Percentiles rank a stretch among this genome's conserved stretches.
Evolutionary conservation across 2,113 vertebrate genomes (phyloP).

Genomic region (Pachypanchax playfairii): DNA sequence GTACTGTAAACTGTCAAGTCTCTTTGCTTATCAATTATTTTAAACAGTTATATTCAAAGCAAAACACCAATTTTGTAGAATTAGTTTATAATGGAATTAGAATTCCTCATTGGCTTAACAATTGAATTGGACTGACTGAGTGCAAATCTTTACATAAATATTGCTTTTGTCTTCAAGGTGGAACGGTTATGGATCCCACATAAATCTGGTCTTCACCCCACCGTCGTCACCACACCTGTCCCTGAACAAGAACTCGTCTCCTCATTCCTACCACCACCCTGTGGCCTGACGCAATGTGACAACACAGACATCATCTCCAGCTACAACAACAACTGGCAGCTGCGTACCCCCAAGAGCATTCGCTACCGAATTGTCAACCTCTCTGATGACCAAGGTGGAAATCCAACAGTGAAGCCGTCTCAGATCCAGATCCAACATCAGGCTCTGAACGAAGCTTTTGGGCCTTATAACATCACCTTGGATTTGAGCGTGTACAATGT

Average conservation of each 20-base stretch:
- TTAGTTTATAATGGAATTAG: not conserved
- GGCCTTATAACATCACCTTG: conserved; percentile 91
- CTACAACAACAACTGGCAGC: conserved; percentile 88
- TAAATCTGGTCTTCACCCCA: conserved; percentile 81
- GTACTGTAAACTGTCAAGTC: not conserved
- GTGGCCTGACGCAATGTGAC: conserved; percentile 90
- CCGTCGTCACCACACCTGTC: conserved; percentile 71
- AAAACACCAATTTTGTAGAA: not conserved
- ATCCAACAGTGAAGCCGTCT: conserved; percentile 82
- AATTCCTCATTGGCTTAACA: not conserved
- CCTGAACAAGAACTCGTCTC: conserved; percentile 76
- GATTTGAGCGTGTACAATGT: conserved; percentile 83
- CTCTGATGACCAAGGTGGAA: conserved; percentile 77
- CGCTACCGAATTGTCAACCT: conserved; percentile 91
- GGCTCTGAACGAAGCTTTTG: conserved; percentile 84
- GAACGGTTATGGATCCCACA: conserved; percentile 83
- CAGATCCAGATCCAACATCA: conserved; percentile 88
- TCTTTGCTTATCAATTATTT: not conserved
- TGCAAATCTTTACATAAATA: not conserved
- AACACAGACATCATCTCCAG: conserved; percentile 87
- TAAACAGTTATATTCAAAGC: not conserved
- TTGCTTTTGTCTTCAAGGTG: conserved; percentile 48
- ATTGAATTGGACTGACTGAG: not conserved
- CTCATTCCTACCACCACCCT: conserved; percentile 82
- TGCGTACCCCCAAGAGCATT: conserved; percentile 83